These are phyloP conservation scores for Tapera naevia DNA, from an alignment of 2,797 vertebrate species.

Conservation along the genomic window DNA sequence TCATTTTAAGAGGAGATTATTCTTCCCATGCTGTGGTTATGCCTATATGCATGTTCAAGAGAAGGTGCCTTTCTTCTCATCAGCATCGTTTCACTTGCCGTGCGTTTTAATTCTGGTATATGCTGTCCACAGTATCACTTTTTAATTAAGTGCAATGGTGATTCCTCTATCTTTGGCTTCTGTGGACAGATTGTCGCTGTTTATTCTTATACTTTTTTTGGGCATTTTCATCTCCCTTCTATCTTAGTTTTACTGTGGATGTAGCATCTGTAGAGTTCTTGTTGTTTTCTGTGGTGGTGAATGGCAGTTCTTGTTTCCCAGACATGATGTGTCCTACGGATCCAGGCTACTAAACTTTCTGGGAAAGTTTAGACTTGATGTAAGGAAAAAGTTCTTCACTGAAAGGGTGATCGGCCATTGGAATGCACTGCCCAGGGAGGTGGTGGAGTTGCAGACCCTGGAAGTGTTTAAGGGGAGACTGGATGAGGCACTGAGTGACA, in stretches of 20 bases:
- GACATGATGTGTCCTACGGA: too few relatives aligned
- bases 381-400: too few relatives aligned
- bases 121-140: not conserved
- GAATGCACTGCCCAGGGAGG: too few relatives aligned
- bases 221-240: not conserved
- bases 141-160: not conserved
- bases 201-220: not conserved
- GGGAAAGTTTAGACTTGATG: too few relatives aligned
- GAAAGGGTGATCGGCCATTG: too few relatives aligned
- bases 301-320: not conserved
- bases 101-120: accelerated
- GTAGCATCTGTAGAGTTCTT: not conserved
- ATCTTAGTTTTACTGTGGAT: not conserved
- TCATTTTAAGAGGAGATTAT: not conserved
- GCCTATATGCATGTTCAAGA: not conserved
- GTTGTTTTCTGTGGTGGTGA: not conserved
- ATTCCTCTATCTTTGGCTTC: not conserved
- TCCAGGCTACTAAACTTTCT: too few relatives aligned
- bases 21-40: not conserved
- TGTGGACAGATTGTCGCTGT: not conserved
- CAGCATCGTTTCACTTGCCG: not conserved
- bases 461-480: too few relatives aligned
- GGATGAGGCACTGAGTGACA: too few relatives aligned
- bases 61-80: not conserved
- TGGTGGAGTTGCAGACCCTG: too few relatives aligned